Base-by-base conservation (phyloP, 2,113 vertebrate species). In the Picathartes gymnocephalus region DNA sequence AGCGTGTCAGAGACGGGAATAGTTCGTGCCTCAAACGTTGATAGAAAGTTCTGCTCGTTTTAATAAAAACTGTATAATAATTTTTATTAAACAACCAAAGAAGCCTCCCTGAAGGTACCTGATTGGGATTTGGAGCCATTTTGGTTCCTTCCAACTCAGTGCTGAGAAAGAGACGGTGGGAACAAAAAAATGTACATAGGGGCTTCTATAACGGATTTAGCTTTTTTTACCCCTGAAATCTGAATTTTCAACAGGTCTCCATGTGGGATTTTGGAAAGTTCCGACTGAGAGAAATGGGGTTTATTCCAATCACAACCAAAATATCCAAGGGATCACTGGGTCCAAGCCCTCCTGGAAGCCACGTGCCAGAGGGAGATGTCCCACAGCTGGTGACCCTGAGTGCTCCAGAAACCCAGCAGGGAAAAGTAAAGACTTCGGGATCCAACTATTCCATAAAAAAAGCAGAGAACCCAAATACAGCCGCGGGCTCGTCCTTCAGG, bases 201-300 rank as follows among this genome's bases (percentile, higher is more conserved):
- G 9, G 30, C 6, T 45, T 81, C 8, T 37, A 15, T 31, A 58
- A 45, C 25, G 48, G 6, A 45, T 85, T 61, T 54, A 3, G 6
- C 10, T 13, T 28, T 12, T 20, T 24, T 4, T 1, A 15, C 2
- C 4, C 5, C 10, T 3, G 6, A 54, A 76, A 62, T 68, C 0
- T 21, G 42, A 35, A 33, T 90, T 92, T 76, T 64, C 35, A 47
- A 9, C 2, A 9, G 45, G 23, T 27, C 33, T 40, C 20, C 33
- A 85, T 1, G 0, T 0, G 3, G 39, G 30, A 22, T 35, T 92
- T 35, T 20, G 50, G 33, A 65, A 70, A 60, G 18, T 7, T 31
- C 27, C 15, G 48, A 4, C 7, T 5, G 13, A 50, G 35, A 54
- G 40, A 13, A 53, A 77, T 0, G 3, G 12, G 20, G 8, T 39